These are phyloP conservation scores for Platysternon megacephalum DNA, from an alignment of 2,113 vertebrate species.

Conservation along the genomic window DNA sequence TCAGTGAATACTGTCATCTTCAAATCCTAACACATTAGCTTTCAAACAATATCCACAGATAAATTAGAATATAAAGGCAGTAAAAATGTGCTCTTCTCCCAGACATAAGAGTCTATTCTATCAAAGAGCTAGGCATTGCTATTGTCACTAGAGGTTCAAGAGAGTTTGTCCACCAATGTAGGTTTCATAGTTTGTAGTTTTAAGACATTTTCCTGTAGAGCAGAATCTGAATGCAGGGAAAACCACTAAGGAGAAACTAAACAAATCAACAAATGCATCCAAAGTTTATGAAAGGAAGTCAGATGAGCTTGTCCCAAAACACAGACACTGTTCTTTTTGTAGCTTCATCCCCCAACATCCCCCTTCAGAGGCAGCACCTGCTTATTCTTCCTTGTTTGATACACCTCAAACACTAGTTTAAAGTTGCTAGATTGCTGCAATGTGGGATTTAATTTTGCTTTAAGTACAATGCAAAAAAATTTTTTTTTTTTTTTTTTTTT, in stretches of 20 bases:
- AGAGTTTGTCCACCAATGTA: not conserved
- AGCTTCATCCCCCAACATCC: not conserved
- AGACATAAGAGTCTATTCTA: not conserved
- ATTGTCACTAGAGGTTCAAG: not conserved
- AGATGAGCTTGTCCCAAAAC: not conserved
- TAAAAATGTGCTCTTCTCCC: slow-evolving; percentile 2
- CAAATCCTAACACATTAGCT: not conserved
- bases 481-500: too few relatives aligned
- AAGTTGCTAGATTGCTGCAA: not conserved
- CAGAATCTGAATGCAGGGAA: not conserved
- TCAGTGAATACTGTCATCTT: slow-evolving; percentile 17
- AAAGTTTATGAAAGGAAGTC: not conserved
- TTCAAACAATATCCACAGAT: slow-evolving; percentile 25
- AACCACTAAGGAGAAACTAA: not conserved
- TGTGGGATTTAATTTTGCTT: not conserved
- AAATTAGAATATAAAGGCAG: slow-evolving; percentile 34
- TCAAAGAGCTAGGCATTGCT: not conserved
- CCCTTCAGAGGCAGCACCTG: not conserved
- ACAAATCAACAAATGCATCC: not conserved
- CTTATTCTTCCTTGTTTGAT: not conserved
- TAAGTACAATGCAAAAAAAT: not conserved
- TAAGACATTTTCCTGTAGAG: not conserved
- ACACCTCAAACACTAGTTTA: not conserved
- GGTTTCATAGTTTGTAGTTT: not conserved
- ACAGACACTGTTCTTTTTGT: not conserved